Conservation (phyloP, 1,140 invertebrate genomes). For the Drosophila tristis region DNA sequence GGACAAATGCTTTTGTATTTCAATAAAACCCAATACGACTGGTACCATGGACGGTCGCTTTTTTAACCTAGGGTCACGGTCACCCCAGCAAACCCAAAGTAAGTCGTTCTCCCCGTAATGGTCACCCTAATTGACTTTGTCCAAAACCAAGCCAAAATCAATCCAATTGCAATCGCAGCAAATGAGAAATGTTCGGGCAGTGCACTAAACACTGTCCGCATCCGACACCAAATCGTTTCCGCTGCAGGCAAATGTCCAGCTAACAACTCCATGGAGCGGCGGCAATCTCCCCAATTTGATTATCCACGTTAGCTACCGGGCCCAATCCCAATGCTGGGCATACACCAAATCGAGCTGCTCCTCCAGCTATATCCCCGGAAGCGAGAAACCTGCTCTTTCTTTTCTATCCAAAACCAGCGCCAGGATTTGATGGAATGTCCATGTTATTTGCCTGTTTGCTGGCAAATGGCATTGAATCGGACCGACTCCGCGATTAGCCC, state of each 20-base stretch:
- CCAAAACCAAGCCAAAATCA: no score
- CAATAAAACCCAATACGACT: no score
- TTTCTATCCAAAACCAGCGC: background rate
- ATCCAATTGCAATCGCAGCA: no score
- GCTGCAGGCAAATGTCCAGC: constrained; percentile 20
- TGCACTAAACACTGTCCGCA: no score
- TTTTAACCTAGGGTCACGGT: no score
- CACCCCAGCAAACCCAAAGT: no score
- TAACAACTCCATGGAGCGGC: constrained; percentile 3
- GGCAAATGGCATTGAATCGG: constrained; percentile 35
- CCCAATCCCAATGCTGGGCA: background rate
- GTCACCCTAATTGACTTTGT: no score
- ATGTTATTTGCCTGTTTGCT: constrained; percentile 35
- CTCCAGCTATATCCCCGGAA: background rate
- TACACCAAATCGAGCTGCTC: no score
- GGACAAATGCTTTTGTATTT: no score
- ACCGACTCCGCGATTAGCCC: constrained; percentile 10
- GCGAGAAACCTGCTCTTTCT: background rate
- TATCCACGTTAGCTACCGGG: background rate
- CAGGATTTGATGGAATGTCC: constrained; percentile 27
- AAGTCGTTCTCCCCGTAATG: no score
- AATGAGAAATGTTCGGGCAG: no score
- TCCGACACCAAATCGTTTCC: background rate
- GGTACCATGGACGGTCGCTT: no score
- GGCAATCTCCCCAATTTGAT: constrained; percentile 14